Base-by-base conservation (phyloP, 2,113 vertebrate species). In the Lutjanus erythropterus region DNA sequence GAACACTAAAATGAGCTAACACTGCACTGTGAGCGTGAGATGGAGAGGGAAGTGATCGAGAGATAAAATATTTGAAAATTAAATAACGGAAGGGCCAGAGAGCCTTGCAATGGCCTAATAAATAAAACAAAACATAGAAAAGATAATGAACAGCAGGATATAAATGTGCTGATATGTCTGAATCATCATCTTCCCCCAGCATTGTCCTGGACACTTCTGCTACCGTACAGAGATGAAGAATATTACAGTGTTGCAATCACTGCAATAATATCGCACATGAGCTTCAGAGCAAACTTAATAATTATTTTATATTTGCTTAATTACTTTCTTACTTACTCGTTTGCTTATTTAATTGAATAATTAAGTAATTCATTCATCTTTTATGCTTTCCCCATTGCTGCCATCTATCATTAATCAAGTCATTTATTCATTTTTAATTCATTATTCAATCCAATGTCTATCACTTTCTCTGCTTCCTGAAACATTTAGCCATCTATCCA, bases 1-100 rank as follows among this genome's bases (percentile, higher is more conserved):
- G 79, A 84, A 74, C 66, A 81, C 88, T 89, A 91, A 79, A 94
- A 94, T 84, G 89, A 94, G 86, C 86, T 93, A 91, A 93, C 90
- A 78, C 90, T 93, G 81, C 90, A 94, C 93, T 91, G 91, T 93
- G 90, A 92, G 72, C 58, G 78, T 89, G 84, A 80, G 78, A 89
- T 90, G 91, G 79, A 85, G 75, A 79, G 87, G 79, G 86, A 81
- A 76, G 67, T 88, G 90, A 93, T 71, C 19, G 47, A 85, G 82
- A 94, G 80, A 91, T 86, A 88, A 81, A 86, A 89, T 37, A 81
- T 88, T 86, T 84, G 64, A 83, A 89, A 89, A 93, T 88, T 86
- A 90, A 89, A 93, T 76, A 88, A 86, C 81, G 59, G 47, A 74
- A 78, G 25, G 44, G 44, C 61, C 25, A 72, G 55, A 62, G 33